Evolutionary conservation across 2,888 invertebrate genomes (phyloP).

Genomic region (Chymomyza caudatula): DNA sequence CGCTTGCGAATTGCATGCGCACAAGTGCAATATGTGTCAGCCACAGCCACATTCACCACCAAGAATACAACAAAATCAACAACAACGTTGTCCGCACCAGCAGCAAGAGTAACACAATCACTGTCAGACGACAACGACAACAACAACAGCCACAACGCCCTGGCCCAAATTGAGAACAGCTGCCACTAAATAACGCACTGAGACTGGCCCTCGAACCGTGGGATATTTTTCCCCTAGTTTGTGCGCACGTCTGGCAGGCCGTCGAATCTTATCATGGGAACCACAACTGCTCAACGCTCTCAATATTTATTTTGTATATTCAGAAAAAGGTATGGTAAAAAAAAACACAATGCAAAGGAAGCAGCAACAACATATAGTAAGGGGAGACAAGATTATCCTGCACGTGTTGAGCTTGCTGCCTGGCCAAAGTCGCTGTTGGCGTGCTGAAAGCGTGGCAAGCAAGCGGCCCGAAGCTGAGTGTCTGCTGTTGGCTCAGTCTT

Average conservation of each 20-base stretch:
- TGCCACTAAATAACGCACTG: conserved; percentile 55
- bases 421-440: conserved; percentile 19
- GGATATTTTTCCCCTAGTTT: conserved; percentile 72
- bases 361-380: conserved; percentile 30
- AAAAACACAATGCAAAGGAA: conserved; percentile 27
- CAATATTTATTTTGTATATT: conserved; percentile 72
- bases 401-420: conserved; percentile 66
- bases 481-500: too few species aligned
- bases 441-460: conserved; percentile 65
- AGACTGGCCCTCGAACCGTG: conserved; percentile 66
- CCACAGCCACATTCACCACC: conserved; percentile 19
- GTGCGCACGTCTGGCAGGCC: conserved; percentile 45
- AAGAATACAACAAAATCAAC: background rate
- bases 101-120: conserved; percentile 18
- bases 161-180: conserved; percentile 76
- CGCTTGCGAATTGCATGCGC: conserved; percentile 12
- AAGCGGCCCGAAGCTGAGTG: conserved; percentile 22
- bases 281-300: conserved; percentile 75
- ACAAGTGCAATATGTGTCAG: conserved; percentile 68
- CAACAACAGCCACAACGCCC: conserved; percentile 43
- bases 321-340: conserved; percentile 35
- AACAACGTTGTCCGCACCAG: conserved; percentile 12
- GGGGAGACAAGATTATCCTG: conserved; percentile 62
- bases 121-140: conserved; percentile 28
- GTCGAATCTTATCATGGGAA: conserved; percentile 75